A percentile compares a stretch with the other conserved stretches of the same genome.
phyloP scores from a whole-genome alignment of 2,113 vertebrate genomes.

The Oncorhynchus clarkii region DNA sequence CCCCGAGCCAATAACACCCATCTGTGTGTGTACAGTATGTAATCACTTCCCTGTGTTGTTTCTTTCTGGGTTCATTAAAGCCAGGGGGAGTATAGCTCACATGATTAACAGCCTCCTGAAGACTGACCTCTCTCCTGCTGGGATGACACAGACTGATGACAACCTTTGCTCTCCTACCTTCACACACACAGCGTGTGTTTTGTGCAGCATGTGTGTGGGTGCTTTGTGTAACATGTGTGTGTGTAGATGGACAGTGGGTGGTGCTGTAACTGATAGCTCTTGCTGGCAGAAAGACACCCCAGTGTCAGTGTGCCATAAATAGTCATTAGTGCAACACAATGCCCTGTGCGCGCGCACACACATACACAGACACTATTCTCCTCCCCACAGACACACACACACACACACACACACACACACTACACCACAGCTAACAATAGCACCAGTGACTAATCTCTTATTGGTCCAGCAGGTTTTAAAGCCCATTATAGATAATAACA shows the following conservation, averaged over 20 bases:
- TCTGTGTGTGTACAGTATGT: constrained; percentile 52
- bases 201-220: neutral
- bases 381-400: neutral
- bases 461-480: constrained; percentile 18
- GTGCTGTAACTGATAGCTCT: constrained; percentile 30
- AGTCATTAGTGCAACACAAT: constrained; percentile 56
- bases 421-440: constrained; percentile 14
- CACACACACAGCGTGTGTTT: neutral
- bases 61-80: neutral
- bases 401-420: neutral
- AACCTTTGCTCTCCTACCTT: constrained; percentile 17
- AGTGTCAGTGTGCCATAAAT: constrained; percentile 56
- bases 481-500: constrained; percentile 20
- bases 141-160: constrained; percentile 25
- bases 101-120: constrained; percentile 19
- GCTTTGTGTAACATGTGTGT: constrained; percentile 1
- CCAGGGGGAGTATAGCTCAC: neutral
- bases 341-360: constrained; percentile 1
- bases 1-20: constrained; percentile 64
- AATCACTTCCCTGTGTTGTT: neutral
- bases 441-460: constrained; percentile 34
- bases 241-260: constrained; percentile 14
- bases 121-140: constrained; percentile 1
- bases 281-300: constrained; percentile 30
- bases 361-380: neutral